Conservation (phyloP, 2,888 invertebrate species). For the Acleris holmiana region DNA sequence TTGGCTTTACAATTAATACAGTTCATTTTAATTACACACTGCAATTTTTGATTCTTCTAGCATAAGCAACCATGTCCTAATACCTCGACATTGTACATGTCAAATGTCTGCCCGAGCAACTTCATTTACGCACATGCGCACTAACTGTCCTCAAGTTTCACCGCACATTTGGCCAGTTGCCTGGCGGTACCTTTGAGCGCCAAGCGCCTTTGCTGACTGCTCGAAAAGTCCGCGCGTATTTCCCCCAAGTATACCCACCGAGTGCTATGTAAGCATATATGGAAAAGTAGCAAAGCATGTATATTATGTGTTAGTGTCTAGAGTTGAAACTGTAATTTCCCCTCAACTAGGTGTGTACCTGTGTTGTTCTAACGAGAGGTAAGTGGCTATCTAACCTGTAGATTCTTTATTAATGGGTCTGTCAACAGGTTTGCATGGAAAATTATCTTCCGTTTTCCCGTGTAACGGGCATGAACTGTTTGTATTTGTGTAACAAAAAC, state of each 20-base stretch:
- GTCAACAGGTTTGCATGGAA: constrained; percentile 52
- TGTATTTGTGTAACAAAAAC: constrained; percentile 6
- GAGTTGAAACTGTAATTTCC: constrained; percentile 55
- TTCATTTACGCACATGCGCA: constrained; percentile 56
- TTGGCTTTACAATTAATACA: too few species aligned
- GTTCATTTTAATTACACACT: too few species aligned
- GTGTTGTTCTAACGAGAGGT: constrained; percentile 61
- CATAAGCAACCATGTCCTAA: too few species aligned
- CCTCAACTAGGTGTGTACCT: constrained; percentile 66
- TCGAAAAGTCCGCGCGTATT: constrained; percentile 53
- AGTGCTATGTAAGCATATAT: constrained; percentile 77
- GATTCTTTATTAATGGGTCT: constrained; percentile 45
- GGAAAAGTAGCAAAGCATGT: constrained; percentile 72
- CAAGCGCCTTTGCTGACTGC: constrained; percentile 54
- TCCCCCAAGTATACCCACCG: constrained; percentile 59
- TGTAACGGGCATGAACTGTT: constrained; percentile 19
- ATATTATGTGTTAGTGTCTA: constrained; percentile 67
- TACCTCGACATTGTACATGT: too few species aligned
- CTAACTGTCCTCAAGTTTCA: constrained; percentile 51
- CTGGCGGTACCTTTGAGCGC: constrained; percentile 56
- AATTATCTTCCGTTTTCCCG: constrained; percentile 25
- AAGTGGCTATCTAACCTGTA: constrained; percentile 69
- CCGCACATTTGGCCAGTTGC: constrained; percentile 55
- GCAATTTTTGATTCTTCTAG: too few species aligned
- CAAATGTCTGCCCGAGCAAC: constrained; percentile 42